Conservation (phyloP, 2,888 invertebrate genomes). For the Eulithis testata region DNA sequence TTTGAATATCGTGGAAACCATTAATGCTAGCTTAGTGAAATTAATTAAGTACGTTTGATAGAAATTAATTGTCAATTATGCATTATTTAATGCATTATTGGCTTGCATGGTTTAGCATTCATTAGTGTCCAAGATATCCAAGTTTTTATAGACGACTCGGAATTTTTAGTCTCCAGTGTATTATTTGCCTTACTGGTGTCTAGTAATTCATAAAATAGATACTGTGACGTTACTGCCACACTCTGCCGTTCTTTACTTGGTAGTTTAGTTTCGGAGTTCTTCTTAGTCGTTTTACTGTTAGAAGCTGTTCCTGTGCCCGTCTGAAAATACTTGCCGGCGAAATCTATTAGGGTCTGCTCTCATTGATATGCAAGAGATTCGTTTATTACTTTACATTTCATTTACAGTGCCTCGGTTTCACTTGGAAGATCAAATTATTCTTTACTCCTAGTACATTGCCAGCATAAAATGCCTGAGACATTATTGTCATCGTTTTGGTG, state of each 20-base stretch:
- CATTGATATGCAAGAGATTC: conserved; percentile 76
- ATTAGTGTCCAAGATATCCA: no score
- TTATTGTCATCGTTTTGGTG: not conserved
- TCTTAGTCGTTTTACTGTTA: conserved; percentile 51
- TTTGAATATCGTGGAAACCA: no score
- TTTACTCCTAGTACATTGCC: not conserved
- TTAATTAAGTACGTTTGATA: no score
- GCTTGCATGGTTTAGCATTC: no score
- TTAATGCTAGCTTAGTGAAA: no score
- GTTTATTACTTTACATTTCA: conserved; percentile 74
- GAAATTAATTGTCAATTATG: no score
- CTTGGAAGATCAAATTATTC: conserved; percentile 48
- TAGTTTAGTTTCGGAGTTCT: not conserved
- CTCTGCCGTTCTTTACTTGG: not conserved
- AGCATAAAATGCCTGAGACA: not conserved
- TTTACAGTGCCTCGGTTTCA: conserved; percentile 62
- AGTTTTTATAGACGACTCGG: no score
- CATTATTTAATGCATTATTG: no score
- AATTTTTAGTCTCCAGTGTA: no score
- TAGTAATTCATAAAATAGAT: no score
- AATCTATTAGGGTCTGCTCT: conserved; percentile 70
- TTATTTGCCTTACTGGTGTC: no score
- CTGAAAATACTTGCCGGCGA: conserved; percentile 66
- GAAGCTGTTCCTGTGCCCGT: conserved; percentile 5
- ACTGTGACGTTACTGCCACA: no score